Conservation (phyloP, 2,113 vertebrate species). For the Callionymus lyra region DNA sequence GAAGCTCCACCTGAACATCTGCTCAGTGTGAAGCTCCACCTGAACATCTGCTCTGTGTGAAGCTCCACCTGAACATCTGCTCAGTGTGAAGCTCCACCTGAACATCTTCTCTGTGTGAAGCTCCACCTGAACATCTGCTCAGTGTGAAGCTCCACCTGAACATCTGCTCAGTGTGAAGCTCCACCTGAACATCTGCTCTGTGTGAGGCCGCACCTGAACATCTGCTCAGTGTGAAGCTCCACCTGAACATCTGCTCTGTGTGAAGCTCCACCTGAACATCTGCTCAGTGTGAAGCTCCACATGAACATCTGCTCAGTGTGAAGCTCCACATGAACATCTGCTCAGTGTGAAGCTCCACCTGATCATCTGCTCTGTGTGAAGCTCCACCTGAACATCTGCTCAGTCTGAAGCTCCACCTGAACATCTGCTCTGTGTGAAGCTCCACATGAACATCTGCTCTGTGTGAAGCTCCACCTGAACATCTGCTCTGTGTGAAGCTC, state of each 20-base stretch:
- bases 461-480: conserved; percentile 80
- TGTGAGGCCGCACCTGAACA: no score
- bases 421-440: no score
- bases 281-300: conserved; percentile 67
- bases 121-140: conserved; percentile 86
- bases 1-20: conserved; percentile 86
- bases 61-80: conserved; percentile 90
- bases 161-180: conserved; percentile 61
- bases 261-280: not conserved
- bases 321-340: not conserved
- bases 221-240: conserved; percentile 64
- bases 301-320: no score
- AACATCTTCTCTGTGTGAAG: conserved; percentile 50
- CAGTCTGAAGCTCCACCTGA: conserved; percentile 75
- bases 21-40: no score
- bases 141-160: no score
- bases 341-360: conserved; percentile 72
- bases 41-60: conserved; percentile 13
- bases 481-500: no score
- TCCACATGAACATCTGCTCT: not conserved
- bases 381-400: not conserved
- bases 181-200: no score
- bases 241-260: no score
- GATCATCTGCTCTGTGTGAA: no score
- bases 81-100: no score